Evolutionary conservation across 2,888 invertebrate species (phyloP).

Genomic region (Petrolisthes cinctipes): DNA sequence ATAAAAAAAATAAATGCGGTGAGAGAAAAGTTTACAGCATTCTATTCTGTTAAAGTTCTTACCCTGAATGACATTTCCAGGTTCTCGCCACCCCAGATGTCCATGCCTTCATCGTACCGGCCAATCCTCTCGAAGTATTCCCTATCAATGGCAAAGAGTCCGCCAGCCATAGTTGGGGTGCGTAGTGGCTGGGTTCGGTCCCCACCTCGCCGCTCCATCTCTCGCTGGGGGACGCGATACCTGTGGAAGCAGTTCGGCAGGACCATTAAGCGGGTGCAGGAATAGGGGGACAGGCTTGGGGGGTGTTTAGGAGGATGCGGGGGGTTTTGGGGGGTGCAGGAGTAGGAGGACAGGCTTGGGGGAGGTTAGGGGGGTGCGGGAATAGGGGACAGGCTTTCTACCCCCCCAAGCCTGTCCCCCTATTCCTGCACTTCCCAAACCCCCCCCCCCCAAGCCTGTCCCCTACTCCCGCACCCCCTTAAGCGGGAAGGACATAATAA

Average conservation of each 20-base stretch:
- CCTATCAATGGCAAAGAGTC: constrained; percentile 89
- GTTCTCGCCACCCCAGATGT: constrained; percentile 99
- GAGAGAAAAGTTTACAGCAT: background rate
- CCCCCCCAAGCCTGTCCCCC: too few species aligned
- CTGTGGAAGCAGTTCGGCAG: constrained; percentile 70
- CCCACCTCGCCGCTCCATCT: constrained; percentile 91
- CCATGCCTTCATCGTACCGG: constrained; percentile 99
- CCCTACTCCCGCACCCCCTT: too few species aligned
- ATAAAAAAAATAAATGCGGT: background rate
- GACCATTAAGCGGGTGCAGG: background rate
- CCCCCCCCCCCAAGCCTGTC: too few species aligned
- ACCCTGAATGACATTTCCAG: constrained; percentile 95
- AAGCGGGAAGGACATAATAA: too few species aligned
- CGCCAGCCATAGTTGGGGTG: constrained; percentile 99
- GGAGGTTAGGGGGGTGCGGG: too few species aligned
- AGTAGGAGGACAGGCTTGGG: too few species aligned
- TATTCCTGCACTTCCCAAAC: too few species aligned
- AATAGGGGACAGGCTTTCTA: too few species aligned
- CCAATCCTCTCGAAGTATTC: constrained; percentile 98
- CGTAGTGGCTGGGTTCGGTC: constrained; percentile 92
- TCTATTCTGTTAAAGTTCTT: constrained; percentile 67
- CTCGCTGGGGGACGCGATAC: constrained; percentile 97
- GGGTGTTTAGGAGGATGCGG: too few species aligned
- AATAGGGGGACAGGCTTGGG: too few species aligned
- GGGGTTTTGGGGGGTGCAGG: too few species aligned